Evolutionary conservation across 2,888 invertebrate genomes (phyloP), one percentile per base, ranked within the genome.

Genomic region (Willowsia nigromaculata): DNA sequence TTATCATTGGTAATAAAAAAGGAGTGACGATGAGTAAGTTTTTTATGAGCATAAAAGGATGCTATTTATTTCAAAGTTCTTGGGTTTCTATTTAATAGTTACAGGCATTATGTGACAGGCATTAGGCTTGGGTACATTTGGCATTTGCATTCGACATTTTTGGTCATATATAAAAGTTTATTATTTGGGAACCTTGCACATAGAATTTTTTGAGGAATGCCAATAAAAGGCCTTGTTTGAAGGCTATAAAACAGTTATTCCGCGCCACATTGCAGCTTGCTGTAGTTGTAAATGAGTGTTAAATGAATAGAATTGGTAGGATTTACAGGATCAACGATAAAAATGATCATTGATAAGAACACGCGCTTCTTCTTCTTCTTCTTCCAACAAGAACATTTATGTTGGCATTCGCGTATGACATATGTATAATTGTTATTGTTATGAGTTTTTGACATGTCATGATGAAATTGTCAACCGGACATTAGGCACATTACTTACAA

Each of bases 371-470:
- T 40, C 40, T 40, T 40, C 11, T 18, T 53, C 9, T 22, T 53
- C 22, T 53, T 13, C 5, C 13, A 22, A n/a, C 18, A 50, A 50
- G 50, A 0, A 50, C 18, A 50, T 50, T 50, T 50, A 18, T 18
- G 18, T n/a, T 50, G 50, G 5, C 50, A 22, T 37, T 33, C 6
- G 18, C 33, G 18, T 30, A 33, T 68, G 5, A 0, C 33, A 37
- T 18, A 11, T 62, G n/a, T 65, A 65, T 37, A 3, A 33, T 33
- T 33, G 5, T 4, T 68, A 68, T 2, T 27, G 13, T 59, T 59
- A 59, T 68, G n/a, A 33, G 37, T 33, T 37, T 68, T n/a, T 68
- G 37, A 37, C 68, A 68, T 68, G 37, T 68, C 40, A 68, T 68
- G 18, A 68, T 68, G 30, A 33, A 68, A 37, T 68, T 68, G 68